Evolutionary conservation across 2,797 vertebrate species (phyloP).

Genomic region (Acropternis orthonyx): DNA sequence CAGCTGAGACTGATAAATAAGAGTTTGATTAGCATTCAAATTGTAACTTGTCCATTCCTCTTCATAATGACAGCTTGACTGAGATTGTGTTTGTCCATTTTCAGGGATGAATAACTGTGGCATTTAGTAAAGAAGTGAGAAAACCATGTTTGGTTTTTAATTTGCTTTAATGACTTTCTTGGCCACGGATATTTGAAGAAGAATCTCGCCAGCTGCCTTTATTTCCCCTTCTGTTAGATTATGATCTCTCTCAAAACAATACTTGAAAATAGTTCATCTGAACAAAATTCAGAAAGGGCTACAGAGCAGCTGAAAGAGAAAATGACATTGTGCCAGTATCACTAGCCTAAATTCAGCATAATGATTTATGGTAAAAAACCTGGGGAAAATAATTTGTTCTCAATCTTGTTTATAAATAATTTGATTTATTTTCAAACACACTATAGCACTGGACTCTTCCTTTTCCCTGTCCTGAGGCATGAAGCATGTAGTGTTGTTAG

Average conservation of each 20-base stretch:
- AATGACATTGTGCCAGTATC: not conserved
- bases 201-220: constrained; percentile 29
- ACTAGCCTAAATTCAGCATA: constrained; percentile 13
- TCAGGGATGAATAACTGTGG: constrained; percentile 44
- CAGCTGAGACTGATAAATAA: constrained; percentile 45
- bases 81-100: constrained; percentile 50
- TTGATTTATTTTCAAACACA: constrained; percentile 57
- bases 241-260: constrained; percentile 59
- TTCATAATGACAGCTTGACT: constrained; percentile 57
- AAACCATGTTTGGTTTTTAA: constrained; percentile 41
- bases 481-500: not conserved
- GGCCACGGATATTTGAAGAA: constrained; percentile 44
- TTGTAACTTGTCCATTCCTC: constrained; percentile 39
- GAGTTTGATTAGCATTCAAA: constrained; percentile 49
- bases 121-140: constrained; percentile 35
- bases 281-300: constrained; percentile 40
- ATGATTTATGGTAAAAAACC: constrained; percentile 36
- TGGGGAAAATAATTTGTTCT: constrained; percentile 45
- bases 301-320: constrained; percentile 31
- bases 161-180: constrained; percentile 62
- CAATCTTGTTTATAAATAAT: constrained; percentile 57
- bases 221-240: constrained; percentile 49
- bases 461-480: not conserved
- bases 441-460: not conserved
- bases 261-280: constrained; percentile 53